Evolutionary conservation across 1,140 invertebrate genomes (phyloP), one percentile per base, ranked within the genome.

Genomic region (Zaprionus lachaisei): DNA sequence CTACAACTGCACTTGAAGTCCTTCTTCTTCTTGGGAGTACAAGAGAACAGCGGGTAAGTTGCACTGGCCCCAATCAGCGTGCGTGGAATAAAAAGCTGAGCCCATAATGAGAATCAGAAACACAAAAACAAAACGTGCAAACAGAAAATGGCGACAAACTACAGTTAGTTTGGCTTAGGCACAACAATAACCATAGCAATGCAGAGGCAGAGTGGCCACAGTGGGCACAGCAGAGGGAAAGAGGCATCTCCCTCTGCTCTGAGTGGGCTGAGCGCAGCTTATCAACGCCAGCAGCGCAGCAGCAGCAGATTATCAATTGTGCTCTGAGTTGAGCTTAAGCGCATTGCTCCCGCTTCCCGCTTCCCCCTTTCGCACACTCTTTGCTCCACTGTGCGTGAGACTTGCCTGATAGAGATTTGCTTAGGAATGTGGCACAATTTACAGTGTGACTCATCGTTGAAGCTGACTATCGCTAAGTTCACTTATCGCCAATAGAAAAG

Each of bases 41-140:
- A 38, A 26, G 26, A 68, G 63, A 77, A 68, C 75, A 77, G 75
- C 75, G 75, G 75, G 75, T 77, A 77, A 77, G 75, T 73, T 34
- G 20, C 20, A 11, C 15, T 4, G 47, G 37, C 47, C 34, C 34
- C 34, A 54, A 61, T 17, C 66, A 70, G 61, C 60, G 61, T 34
- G 31, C 41, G 41, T 64, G 67, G 73, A 76, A 76, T 71, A 71
- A 70, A 70, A 60, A 71, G 55, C 67, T 58, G 54, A 47, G n/a
- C 41, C 41, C 41, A 47, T 17, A 47, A 47, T n/a, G 41, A 47
- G 6, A 47, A 47, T 17, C n/a, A 47, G 17, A 47, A 31, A 31
- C 41, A n/a, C n/a, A n/a, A 47, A 47, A 41, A 41, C 38, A n/a
- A 41, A 41, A 41, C 15, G 15, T 34, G 31, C 9, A 41, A 41